phyloP scores from a whole-genome alignment of 2,888 invertebrate species.

The Volucella inanis region DNA sequence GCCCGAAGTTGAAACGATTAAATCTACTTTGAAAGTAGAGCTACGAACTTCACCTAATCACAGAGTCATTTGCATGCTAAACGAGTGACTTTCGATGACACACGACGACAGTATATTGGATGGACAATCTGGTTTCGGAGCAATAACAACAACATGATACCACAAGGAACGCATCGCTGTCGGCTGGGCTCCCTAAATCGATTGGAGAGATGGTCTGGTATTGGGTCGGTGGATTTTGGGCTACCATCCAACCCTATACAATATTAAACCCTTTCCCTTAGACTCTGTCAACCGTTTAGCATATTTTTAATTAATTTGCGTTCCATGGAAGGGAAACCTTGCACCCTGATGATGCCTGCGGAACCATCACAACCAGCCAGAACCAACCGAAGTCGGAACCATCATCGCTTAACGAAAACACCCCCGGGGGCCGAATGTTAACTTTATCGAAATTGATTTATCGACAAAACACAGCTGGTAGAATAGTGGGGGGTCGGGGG shows the following conservation, averaged over 20 bases:
- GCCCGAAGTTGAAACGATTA: constrained; percentile 46
- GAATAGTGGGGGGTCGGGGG: not conserved
- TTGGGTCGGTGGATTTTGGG: constrained; percentile 6
- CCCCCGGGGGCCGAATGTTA: constrained; percentile 31
- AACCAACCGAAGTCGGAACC: constrained; percentile 1
- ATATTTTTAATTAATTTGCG: constrained; percentile 73
- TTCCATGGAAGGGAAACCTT: constrained; percentile 34
- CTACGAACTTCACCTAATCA: constrained; percentile 52
- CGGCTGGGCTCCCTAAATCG: not conserved
- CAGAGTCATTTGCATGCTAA: constrained; percentile 65
- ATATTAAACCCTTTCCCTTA: constrained; percentile 6
- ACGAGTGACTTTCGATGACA: constrained; percentile 66
- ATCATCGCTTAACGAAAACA: constrained; percentile 29
- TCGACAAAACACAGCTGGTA: constrained; percentile 71
- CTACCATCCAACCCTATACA: constrained; percentile 2
- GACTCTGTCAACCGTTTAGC: constrained; percentile 69
- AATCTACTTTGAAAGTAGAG: constrained; percentile 50
- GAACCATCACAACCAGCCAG: constrained; percentile 41
- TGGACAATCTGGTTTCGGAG: constrained; percentile 54
- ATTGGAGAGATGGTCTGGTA: not conserved
- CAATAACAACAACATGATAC: constrained; percentile 64
- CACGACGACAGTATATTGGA: constrained; percentile 56
- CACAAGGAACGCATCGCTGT: constrained; percentile 13
- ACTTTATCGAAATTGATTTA: constrained; percentile 74
- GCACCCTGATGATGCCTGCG: constrained; percentile 50